Evolutionary conservation across 2,888 invertebrate genomes (phyloP).

Genomic region (Pseudococcus longispinus): DNA sequence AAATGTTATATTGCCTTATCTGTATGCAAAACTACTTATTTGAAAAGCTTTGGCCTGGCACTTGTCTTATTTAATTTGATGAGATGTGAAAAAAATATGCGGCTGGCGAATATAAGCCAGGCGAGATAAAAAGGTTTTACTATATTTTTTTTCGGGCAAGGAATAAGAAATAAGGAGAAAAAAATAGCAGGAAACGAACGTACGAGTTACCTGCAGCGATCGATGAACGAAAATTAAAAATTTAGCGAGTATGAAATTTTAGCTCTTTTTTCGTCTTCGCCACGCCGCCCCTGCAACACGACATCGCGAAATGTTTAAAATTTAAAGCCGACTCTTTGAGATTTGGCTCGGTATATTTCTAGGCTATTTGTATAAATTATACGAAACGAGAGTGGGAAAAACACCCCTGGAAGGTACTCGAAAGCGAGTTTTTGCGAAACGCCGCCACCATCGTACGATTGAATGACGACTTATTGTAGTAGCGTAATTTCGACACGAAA

Average conservation of each 20-base stretch:
- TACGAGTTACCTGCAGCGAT: neutral
- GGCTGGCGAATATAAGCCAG: neutral
- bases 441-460: neutral
- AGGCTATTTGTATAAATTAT: neutral
- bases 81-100: slow-evolving; percentile 26
- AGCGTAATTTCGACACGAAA: neutral
- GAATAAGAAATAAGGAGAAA: neutral
- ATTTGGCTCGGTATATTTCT: neutral
- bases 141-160: neutral
- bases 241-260: slow-evolving; percentile 7
- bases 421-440: neutral
- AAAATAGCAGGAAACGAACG: neutral
- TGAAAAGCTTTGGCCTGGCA: neutral
- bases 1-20: slow-evolving; percentile 22
- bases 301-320: neutral
- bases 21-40: slow-evolving; percentile 22
- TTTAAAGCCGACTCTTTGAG: neutral
- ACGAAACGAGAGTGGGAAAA: neutral
- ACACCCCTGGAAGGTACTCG: neutral
- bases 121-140: neutral
- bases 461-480: neutral
- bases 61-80: slow-evolving; percentile 22
- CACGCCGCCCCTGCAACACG: neutral
- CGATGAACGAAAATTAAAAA: slow-evolving; percentile 25
- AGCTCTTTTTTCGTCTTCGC: neutral